Conservation (phyloP, 2,888 invertebrate species). For the Cryptocephalus moraei region DNA sequence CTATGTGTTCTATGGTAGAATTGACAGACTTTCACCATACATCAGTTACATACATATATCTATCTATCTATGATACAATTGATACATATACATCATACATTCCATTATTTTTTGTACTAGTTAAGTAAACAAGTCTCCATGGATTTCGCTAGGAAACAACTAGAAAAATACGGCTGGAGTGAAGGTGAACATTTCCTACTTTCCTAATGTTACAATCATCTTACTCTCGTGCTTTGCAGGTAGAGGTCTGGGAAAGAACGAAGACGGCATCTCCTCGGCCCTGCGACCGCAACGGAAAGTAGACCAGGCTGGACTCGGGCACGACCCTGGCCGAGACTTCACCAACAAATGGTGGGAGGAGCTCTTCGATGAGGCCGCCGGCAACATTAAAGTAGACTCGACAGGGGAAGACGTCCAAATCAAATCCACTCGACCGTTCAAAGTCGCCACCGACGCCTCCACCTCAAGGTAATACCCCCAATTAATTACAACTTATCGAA, state of each 20-base stretch:
- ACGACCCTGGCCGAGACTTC: conserved; percentile 61
- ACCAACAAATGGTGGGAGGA: conserved; percentile 81
- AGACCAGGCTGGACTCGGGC: conserved; percentile 69
- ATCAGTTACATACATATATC: too few species aligned
- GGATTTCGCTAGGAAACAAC: conserved; percentile 61
- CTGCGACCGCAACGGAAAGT: conserved; percentile 73
- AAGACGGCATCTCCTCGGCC: conserved; percentile 66
- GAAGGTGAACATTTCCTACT: conserved; percentile 37
- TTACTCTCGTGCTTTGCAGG: conserved; percentile 40
- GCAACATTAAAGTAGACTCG: conserved; percentile 49
- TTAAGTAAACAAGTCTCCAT: conserved; percentile 28
- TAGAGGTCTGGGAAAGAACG: conserved; percentile 73
- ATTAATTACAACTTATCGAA: too few species aligned
- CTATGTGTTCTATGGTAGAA: too few species aligned
- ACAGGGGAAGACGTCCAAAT: conserved; percentile 21
- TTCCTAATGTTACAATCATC: too few species aligned
- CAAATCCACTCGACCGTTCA: conserved; percentile 25
- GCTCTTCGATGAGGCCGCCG: conserved; percentile 63
- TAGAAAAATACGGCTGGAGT: conserved; percentile 70
- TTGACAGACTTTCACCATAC: too few species aligned
- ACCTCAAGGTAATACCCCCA: conserved; percentile 20
- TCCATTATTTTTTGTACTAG: too few species aligned
- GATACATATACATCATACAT: too few species aligned
- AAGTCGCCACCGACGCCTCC: conserved; percentile 33
- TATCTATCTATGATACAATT: too few species aligned